Conservation (phyloP, 2,113 vertebrate species). For the Bucco capensis region DNA sequence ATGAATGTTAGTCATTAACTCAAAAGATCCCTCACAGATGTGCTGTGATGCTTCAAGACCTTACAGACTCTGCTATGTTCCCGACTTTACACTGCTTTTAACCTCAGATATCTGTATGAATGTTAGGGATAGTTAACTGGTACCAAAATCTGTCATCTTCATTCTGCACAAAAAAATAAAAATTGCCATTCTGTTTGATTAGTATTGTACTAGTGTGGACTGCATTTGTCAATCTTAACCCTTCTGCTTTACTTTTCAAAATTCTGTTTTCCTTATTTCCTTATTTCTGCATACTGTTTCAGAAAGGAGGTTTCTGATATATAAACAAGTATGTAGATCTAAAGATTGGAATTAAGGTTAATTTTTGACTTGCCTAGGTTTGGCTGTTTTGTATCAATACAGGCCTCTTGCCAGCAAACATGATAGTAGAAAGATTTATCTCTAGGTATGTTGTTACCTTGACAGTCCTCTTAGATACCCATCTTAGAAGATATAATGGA, state of each 20-base stretch:
- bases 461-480: slow-evolving; percentile 76
- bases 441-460: slow-evolving; percentile 53
- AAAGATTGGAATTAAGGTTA: background rate
- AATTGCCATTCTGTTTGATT: background rate
- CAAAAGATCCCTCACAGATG: background rate
- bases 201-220: background rate
- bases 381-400: background rate
- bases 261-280: background rate
- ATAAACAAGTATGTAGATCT: background rate
- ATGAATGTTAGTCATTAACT: background rate
- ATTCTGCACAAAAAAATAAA: background rate
- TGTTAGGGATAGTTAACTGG: background rate
- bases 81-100: background rate
- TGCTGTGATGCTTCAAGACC: background rate
- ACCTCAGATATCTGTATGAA: background rate
- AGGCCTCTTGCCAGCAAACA: background rate
- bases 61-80: background rate
- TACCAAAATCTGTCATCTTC: background rate
- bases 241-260: background rate
- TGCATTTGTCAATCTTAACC: background rate
- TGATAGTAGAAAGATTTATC: background rate
- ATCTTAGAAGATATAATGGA: slow-evolving; percentile 93
- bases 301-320: background rate
- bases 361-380: background rate
- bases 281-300: background rate